These are phyloP conservation scores for Actinemys pallida DNA, from an alignment of 2,113 vertebrate species.

Conservation along the genomic window DNA sequence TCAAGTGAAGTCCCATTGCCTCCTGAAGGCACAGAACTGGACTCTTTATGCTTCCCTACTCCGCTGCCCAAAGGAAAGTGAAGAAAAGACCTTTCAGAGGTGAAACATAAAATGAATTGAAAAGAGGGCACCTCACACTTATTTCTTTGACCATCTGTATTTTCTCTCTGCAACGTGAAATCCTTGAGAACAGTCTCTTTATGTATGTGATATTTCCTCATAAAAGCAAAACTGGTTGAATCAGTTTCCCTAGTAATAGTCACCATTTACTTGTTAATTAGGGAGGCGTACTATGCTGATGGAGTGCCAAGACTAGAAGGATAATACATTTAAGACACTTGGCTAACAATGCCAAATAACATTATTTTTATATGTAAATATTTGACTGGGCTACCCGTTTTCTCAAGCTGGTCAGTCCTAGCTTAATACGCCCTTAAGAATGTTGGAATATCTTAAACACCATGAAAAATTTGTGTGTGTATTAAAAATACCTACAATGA, in stretches of 20 bases:
- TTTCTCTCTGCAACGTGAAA: neutral
- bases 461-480: neutral
- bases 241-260: neutral
- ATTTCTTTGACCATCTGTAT: neutral
- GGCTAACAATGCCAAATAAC: slow-evolving; percentile 3
- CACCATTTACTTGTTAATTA: neutral
- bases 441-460: neutral
- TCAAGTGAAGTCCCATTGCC: neutral
- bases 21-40: neutral
- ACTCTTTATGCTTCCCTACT: neutral
- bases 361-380: slow-evolving; percentile 32
- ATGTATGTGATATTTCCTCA: neutral
- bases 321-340: slow-evolving; percentile 35
- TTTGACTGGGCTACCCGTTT: slow-evolving; percentile 4
- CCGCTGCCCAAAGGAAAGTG: neutral
- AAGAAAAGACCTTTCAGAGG: neutral
- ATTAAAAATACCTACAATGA: neutral
- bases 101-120: neutral
- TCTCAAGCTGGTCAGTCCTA: neutral
- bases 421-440: slow-evolving; percentile 14
- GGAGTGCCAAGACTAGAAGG: slow-evolving; percentile 20
- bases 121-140: neutral
- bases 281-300: neutral
- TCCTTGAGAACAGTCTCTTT: neutral
- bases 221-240: neutral